A percentile compares a stretch with the other conserved stretches of the same genome.
phyloP scores from a whole-genome alignment of 2,113 vertebrate genomes.

The Hippocampus comes region DNA sequence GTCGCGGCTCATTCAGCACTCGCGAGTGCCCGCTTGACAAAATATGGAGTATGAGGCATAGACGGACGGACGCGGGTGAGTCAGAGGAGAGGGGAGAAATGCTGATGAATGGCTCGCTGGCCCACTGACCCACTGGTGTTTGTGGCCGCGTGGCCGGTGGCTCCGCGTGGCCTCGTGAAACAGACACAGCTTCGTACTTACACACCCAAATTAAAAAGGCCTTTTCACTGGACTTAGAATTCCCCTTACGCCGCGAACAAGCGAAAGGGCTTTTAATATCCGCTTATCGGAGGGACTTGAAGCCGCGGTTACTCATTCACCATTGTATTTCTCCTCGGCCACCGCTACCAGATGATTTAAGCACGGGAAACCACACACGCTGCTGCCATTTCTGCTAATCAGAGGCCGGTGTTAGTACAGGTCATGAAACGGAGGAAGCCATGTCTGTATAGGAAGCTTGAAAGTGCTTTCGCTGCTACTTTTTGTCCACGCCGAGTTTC shows the following conservation, averaged over 20 bases:
- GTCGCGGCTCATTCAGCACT: constrained; percentile 27
- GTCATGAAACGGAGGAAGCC: constrained; percentile 37
- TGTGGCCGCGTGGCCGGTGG: constrained; percentile 64
- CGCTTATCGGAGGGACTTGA: neutral
- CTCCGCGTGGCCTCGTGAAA: constrained; percentile 54
- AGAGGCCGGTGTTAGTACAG: constrained; percentile 14
- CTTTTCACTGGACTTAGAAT: constrained; percentile 8
- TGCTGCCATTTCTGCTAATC: constrained; percentile 36
- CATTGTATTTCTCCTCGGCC: constrained; percentile 7
- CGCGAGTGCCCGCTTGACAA: constrained; percentile 11
- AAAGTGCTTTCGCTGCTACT: constrained; percentile 24
- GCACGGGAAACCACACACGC: constrained; percentile 5
- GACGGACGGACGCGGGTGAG: constrained; percentile 47
- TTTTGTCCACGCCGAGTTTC: constrained; percentile 14
- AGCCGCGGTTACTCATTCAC: neutral
- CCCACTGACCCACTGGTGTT: constrained; percentile 77
- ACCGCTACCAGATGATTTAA: neutral
- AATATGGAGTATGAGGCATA: constrained; percentile 13
- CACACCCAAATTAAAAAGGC: constrained; percentile 15
- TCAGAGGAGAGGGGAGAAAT: constrained; percentile 54
- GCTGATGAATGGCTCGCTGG: constrained; percentile 71
- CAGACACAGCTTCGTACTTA: constrained; percentile 24
- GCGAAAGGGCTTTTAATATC: neutral
- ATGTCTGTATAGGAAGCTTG: constrained; percentile 26
- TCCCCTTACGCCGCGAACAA: neutral